These are phyloP conservation scores for Psephotus haematonotus DNA, from an alignment of 2,113 vertebrate genomes.

Conservation along the genomic window DNA sequence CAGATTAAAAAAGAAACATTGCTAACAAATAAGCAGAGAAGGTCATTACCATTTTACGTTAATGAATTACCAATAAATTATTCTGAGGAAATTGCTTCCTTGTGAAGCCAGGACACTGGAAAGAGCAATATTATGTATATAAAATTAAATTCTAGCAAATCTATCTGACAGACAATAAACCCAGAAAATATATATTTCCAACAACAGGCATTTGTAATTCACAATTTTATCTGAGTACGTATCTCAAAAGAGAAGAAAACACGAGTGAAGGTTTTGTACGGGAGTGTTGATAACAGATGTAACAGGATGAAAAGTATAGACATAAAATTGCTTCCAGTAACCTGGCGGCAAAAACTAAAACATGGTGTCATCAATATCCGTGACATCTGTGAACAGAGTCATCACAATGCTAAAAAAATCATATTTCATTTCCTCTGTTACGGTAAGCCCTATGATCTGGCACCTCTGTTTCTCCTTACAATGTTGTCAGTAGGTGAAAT, in stretches of 20 bases:
- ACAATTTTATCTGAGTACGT: neutral
- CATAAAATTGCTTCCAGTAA: constrained; percentile 53
- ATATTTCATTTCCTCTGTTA: constrained; percentile 18
- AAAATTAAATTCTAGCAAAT: constrained; percentile 22
- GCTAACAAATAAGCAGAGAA: neutral
- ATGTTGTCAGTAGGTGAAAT: constrained; percentile 29
- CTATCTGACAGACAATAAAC: neutral
- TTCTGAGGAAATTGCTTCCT: constrained; percentile 17
- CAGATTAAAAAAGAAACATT: neutral
- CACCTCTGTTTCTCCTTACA: neutral
- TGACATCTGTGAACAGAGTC: constrained; percentile 47
- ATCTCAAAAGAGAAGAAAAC: neutral
- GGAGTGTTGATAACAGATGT: constrained; percentile 23
- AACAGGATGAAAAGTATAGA: constrained; percentile 39
- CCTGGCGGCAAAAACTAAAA: constrained; percentile 27
- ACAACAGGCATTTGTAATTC: neutral
- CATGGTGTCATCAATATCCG: constrained; percentile 39
- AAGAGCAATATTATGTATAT: neutral
- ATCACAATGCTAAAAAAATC: constrained; percentile 34
- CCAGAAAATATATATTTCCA: neutral
- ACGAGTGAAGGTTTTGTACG: neutral
- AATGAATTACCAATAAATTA: constrained; percentile 36
- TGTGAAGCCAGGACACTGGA: constrained; percentile 3
- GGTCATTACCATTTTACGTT: constrained; percentile 29
- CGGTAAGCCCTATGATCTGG: constrained; percentile 4